Conservation (phyloP, 2,888 invertebrate genomes). For the Rhagonycha fulva region DNA sequence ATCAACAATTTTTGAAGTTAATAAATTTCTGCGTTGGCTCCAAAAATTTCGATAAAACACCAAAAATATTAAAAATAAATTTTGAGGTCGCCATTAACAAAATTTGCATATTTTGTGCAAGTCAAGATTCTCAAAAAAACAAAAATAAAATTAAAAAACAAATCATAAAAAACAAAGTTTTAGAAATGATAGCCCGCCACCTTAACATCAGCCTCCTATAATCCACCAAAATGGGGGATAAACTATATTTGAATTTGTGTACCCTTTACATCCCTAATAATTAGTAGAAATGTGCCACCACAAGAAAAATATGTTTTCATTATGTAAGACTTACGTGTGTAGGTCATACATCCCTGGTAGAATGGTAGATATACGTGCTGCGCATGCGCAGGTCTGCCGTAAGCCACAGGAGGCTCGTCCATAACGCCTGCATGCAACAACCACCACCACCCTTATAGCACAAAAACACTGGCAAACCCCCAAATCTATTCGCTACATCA, state of each 20-base stretch:
- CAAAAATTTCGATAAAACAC: too few relatives aligned
- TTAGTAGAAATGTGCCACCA: neutral
- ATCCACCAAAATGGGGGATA: neutral
- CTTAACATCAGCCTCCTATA: neutral
- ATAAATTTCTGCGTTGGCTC: too few relatives aligned
- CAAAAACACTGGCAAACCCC: slow-evolving; percentile 21
- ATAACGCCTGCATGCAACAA: slow-evolving; percentile 53
- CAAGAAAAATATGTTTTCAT: slow-evolving; percentile 7
- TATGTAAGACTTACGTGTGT: slow-evolving; percentile 71
- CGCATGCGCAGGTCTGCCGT: slow-evolving; percentile 75
- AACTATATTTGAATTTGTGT: neutral
- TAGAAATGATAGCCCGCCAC: too few relatives aligned
- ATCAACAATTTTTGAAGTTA: too few relatives aligned
- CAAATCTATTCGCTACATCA: slow-evolving; percentile 12
- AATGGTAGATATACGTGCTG: slow-evolving; percentile 83
- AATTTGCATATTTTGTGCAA: too few relatives aligned
- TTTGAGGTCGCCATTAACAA: too few relatives aligned
- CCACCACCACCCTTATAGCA: slow-evolving; percentile 47
- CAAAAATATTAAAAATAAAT: too few relatives aligned
- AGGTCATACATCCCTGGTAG: slow-evolving; percentile 81
- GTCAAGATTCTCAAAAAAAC: too few relatives aligned
- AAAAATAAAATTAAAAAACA: too few relatives aligned
- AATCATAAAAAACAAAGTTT: too few relatives aligned
- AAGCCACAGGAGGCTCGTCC: slow-evolving; percentile 55
- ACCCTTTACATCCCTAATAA: neutral